Base-by-base conservation (phyloP, 2,113 vertebrate species). In the Misgurnus mizolepis region DNA sequence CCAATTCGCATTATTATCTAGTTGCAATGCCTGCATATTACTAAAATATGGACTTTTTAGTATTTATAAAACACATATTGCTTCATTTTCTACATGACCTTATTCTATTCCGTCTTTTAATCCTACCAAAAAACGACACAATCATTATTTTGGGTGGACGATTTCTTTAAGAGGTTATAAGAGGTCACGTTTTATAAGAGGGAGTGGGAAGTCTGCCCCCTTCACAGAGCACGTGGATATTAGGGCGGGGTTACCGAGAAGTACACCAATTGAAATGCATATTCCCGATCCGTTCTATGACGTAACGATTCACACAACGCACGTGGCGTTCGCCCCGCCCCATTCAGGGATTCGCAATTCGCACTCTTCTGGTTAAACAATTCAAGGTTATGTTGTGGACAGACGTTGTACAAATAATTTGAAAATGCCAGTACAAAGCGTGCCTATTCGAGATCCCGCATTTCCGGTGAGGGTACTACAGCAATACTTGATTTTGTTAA, bases 401-500 rank as follows among this genome's bases (percentile, higher is more conserved):
- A 45, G 71, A 11, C 18, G 12, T 8, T 70, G 15, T 14, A 87
- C 22, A 43, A 50, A 3, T 50, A 64, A 50, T 49, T 15, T 55
- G 27, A 76, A 9, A 1, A 94, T 94, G 93, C 90, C 93, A 7
- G 88, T 82, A 1, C 53, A 87, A 11, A 95, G 94, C 8, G 69
- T 89, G 7, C 84, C 58, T 0, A 45, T 87, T 6, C 90, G 87
- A 66, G 86, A 88, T 1, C 75, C 69, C 61, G 40, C 80, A 82
- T 18, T 91, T 58, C 90, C 87, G 40, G 74, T 76, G 74, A 87
- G 91, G 67, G 68, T 93, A 7, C 86, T 96, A 0, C 90, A 90
- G 80, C 92, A 90, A 60, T 96, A 96, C 76, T 82, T 96, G 83
- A 8, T 89, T 27, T 87, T 97, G 1, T 86, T 96, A 80, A 95